Conservation (phyloP, 2,113 vertebrate species). For the Calidris pygmaea region DNA sequence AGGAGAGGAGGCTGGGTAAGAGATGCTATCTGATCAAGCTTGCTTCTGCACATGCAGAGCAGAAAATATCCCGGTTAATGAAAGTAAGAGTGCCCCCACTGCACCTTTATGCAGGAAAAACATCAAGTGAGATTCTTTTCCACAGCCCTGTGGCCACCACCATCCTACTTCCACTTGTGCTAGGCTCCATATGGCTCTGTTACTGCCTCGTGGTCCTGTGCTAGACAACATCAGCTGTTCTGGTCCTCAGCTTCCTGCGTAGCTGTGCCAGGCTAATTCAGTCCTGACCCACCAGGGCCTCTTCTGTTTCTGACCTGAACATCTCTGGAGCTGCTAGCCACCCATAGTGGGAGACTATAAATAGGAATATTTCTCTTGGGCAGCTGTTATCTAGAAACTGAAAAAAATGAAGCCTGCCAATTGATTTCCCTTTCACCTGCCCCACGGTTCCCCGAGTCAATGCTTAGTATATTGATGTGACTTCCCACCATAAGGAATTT, state of each 20-base stretch:
- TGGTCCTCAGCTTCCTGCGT: neutral
- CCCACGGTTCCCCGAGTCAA: neutral
- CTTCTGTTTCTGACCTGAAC: neutral
- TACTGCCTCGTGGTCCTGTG: neutral
- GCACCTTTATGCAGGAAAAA: neutral
- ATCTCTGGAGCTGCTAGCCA: neutral
- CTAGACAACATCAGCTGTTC: neutral
- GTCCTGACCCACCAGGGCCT: neutral
- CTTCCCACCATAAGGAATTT: neutral
- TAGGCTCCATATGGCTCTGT: neutral
- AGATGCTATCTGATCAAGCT: neutral
- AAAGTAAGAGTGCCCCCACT: neutral
- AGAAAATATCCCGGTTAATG: neutral
- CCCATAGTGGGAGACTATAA: neutral
- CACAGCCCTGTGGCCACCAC: neutral
- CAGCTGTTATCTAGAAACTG: neutral
- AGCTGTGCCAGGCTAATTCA: neutral
- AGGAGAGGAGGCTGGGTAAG: constrained; percentile 95
- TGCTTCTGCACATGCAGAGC: neutral
- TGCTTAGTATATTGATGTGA: neutral
- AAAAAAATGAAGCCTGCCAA: neutral
- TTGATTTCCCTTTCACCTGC: neutral
- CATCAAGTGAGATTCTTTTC: neutral
- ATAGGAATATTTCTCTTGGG: neutral
- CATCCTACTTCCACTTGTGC: neutral